Evolutionary conservation across 2,113 vertebrate genomes (phyloP).

Genomic region (Epinephelus lanceolatus): DNA sequence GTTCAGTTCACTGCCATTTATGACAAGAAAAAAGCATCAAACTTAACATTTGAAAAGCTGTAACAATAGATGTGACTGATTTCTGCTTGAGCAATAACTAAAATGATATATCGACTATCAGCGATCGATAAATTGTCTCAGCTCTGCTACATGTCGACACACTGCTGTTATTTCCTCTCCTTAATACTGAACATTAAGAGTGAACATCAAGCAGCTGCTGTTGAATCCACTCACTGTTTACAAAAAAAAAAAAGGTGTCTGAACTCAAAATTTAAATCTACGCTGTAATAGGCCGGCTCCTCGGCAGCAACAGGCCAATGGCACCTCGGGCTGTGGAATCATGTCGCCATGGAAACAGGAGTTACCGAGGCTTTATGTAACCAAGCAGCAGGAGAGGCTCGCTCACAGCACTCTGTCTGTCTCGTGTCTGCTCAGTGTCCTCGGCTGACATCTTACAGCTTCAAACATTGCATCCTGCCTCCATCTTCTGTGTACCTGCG

Average conservation of each 20-base stretch:
- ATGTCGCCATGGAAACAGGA: slow-evolving; percentile 74
- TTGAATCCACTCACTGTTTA: background rate
- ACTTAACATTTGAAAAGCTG: background rate
- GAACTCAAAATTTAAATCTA: slow-evolving; percentile 18
- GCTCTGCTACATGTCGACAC: background rate
- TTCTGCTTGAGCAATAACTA: background rate
- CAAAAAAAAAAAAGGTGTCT: slow-evolving; percentile 15
- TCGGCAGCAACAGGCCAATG: slow-evolving; percentile 54
- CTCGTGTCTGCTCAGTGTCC: slow-evolving; percentile 41
- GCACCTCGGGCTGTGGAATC: slow-evolving; percentile 7
- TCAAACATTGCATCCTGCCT: slow-evolving; percentile 6
- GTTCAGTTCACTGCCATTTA: background rate
- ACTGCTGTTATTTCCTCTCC: background rate
- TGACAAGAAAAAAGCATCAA: background rate
- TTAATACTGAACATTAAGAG: no score
- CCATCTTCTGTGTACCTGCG: background rate
- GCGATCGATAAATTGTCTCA: background rate
- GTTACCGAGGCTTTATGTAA: slow-evolving; percentile 56
- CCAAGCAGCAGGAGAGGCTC: slow-evolving; percentile 17
- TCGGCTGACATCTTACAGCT: slow-evolving; percentile 12
- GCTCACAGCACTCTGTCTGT: slow-evolving; percentile 38
- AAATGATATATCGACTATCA: background rate
- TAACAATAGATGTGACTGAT: background rate
- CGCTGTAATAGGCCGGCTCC: slow-evolving; percentile 41
- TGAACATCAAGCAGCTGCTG: background rate